These are phyloP conservation scores for Capra hircus DNA, from an alignment of 2,113 vertebrate genomes.

Conservation along the genomic window DNA sequence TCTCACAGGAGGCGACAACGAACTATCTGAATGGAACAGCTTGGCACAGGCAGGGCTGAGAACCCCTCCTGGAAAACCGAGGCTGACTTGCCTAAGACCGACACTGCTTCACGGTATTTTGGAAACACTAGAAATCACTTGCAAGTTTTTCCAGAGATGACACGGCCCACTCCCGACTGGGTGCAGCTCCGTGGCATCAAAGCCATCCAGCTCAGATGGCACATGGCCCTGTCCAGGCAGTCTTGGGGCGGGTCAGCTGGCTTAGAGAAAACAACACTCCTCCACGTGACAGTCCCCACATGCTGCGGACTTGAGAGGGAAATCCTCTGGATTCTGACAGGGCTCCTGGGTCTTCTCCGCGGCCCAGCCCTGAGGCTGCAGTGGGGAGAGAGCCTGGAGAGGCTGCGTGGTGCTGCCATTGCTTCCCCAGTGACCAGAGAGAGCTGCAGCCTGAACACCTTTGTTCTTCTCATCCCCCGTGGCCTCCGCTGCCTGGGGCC, in stretches of 20 bases:
- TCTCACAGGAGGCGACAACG: not conserved
- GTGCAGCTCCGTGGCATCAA: not conserved
- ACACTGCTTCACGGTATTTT: not conserved
- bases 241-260: not conserved
- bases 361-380: not conserved
- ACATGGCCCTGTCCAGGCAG: not conserved
- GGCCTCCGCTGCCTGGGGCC: not conserved
- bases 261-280: not conserved
- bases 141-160: not conserved
- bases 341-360: constrained; percentile 30
- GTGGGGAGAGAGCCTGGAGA: not conserved
- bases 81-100: not conserved
- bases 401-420: not conserved
- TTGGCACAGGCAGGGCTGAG: not conserved
- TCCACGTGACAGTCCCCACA: constrained; percentile 27
- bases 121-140: not conserved
- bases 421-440: not conserved
- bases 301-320: constrained; percentile 2
- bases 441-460: not conserved
- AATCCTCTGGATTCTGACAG: constrained; percentile 16
- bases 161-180: accelerated
- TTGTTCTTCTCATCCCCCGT: not conserved
- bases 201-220: not conserved
- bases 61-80: not conserved
- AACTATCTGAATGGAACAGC: not conserved